A percentile compares a stretch with the other conserved stretches of the same genome.
phyloP scores from a whole-genome alignment of 2,113 vertebrate species.

The Pagrus major region DNA sequence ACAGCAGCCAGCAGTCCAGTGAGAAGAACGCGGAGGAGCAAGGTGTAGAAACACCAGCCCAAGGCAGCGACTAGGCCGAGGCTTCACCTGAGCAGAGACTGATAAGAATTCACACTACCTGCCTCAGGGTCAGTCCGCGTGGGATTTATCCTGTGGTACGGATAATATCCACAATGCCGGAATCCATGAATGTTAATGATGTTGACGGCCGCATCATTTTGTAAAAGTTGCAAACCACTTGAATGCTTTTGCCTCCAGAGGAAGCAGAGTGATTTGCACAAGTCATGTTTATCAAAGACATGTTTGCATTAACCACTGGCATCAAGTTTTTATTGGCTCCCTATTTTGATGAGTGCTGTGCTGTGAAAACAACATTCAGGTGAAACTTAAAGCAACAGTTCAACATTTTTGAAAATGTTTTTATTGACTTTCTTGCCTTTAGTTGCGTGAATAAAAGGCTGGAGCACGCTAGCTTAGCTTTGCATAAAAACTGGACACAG shows the following conservation, averaged over 20 bases:
- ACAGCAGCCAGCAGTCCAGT: constrained; percentile 25
- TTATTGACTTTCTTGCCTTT: background rate
- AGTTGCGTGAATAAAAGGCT: background rate
- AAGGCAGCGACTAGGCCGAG: constrained; percentile 50
- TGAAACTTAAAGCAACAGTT: constrained; percentile 18
- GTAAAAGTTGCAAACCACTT: constrained; percentile 40
- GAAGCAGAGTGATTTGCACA: constrained; percentile 33
- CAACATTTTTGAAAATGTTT: background rate
- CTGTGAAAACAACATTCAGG: constrained; percentile 25
- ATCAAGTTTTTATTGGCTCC: background rate
- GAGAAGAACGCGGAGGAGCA: constrained; percentile 17
- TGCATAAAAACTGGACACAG: background rate
- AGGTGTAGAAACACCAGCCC: constrained; percentile 21
- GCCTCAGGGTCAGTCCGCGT: constrained; percentile 57
- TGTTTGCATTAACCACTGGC: constrained; percentile 16
- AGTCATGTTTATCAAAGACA: constrained; percentile 57
- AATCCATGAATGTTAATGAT: constrained; percentile 63
- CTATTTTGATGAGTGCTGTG: constrained; percentile 7
- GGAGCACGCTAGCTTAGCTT: background rate
- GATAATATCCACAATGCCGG: constrained; percentile 38
- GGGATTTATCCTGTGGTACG: constrained; percentile 25
- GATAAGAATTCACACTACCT: constrained; percentile 57
- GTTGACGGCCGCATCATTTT: constrained; percentile 44
- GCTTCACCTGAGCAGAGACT: constrained; percentile 70
- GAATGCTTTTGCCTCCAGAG: constrained; percentile 35